Evolutionary conservation across 30 jellyfish, hydroid and myxozoan species (phyloP), one percentile per base, ranked within the genome.

Genomic region (Cassiopea andromeda): DNA sequence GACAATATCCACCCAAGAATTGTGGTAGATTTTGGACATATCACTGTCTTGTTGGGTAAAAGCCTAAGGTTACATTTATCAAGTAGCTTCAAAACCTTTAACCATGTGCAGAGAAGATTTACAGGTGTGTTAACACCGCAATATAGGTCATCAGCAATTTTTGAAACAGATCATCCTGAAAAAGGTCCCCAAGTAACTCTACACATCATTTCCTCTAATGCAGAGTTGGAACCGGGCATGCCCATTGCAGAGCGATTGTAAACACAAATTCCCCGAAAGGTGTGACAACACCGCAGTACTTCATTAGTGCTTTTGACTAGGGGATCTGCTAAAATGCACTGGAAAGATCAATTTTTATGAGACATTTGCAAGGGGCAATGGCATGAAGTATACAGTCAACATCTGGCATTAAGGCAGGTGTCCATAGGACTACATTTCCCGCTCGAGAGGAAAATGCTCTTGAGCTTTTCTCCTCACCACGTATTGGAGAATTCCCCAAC

Each of bases 201-300:
- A 60, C 82, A 90, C 94, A 84, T 90, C 4, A 90, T 69, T 72
- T 90, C 97, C 69, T 90, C 97, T 47, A 83, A 76, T 19, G 89
- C 97, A 46, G 97, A 82, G 60, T 90, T 91, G 10, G 97, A 90
- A 38, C 97, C 97, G 1, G 91, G 94, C 94, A 90, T 90, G 8
- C 94, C 97, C 94, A 90, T 90, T 27, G 94, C 97, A 47, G 71
- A 48, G 38, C 97, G 70, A 14, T 73, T 75, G 76, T 90, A 90
- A 9, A 90, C 94, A 6, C 84, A 85, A 14, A 90, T 84, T 59
- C 97, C 94, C 27, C 64, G 38, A 90, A 90, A 17, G 97, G 97
- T 16, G 97, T 90, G 19, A 72, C 94, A 49, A 90, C 94, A 38
- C 97, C 94, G 85, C 94, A 82, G 75, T 82, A 90, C 69, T 90